Percentiles rank a stretch among this genome's conserved stretches.
Evolutionary conservation across 2,113 vertebrate genomes (phyloP).

Genomic region (Pungitius pungitius): DNA sequence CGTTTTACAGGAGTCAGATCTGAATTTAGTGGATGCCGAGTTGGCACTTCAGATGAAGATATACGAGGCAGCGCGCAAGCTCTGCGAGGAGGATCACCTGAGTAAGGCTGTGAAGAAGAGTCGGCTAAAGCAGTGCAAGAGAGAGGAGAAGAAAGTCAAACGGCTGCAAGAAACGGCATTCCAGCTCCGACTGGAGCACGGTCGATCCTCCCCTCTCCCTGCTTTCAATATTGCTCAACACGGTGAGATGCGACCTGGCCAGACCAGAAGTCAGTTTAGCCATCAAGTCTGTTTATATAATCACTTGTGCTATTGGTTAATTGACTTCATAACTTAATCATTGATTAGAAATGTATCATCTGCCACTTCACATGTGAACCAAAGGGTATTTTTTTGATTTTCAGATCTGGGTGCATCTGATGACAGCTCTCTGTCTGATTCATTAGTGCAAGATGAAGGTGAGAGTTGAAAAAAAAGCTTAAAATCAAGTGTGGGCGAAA

Average conservation of each 20-base stretch:
- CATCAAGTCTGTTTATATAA: background rate
- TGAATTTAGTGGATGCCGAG: conserved; percentile 83
- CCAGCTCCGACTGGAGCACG: conserved; percentile 73
- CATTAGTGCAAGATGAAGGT: conserved; percentile 86
- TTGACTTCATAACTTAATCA: background rate
- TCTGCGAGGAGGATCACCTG: conserved; percentile 84
- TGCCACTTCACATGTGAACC: background rate
- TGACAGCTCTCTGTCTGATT: conserved; percentile 87
- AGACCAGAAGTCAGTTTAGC: background rate
- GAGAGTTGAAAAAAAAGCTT: conserved; percentile 31
- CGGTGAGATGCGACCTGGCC: conserved; percentile 46
- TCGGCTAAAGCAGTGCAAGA: conserved; percentile 79
- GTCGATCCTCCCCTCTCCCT: conserved; percentile 74
- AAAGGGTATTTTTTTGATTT: conserved; percentile 18
- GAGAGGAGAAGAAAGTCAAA: conserved; percentile 87
- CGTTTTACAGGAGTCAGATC: conserved; percentile 79
- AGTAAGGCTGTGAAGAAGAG: conserved; percentile 83
- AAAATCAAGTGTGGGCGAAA: background rate
- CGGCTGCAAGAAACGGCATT: conserved; percentile 83
- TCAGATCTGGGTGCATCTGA: conserved; percentile 83
- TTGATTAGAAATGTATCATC: background rate
- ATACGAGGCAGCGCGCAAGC: conserved; percentile 82
- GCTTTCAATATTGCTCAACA: conserved; percentile 62
- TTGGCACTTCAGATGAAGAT: conserved; percentile 92
- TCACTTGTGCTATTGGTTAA: background rate